These are phyloP conservation scores for Brachionichthys hirsutus DNA, from an alignment of 2,113 vertebrate species.

Conservation along the genomic window DNA sequence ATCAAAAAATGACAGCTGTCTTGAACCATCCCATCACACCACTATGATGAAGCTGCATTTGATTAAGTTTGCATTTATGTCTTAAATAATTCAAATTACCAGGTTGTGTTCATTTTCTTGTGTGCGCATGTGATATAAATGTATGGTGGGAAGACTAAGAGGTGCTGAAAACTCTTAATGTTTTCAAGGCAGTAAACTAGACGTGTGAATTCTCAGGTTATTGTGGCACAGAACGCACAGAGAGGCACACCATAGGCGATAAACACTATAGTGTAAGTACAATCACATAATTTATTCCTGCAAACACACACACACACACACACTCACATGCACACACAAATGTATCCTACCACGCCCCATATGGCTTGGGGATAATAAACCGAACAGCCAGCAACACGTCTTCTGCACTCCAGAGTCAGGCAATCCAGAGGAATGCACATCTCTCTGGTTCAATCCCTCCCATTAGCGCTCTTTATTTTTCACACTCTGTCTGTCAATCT, in stretches of 20 bases:
- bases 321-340: conserved; percentile 36
- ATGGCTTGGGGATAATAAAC: conserved; percentile 74
- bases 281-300: conserved; percentile 39
- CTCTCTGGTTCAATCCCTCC: conserved; percentile 53
- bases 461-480: conserved; percentile 33
- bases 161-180: conserved; percentile 42
- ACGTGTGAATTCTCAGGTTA: conserved; percentile 53
- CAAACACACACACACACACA: conserved; percentile 29
- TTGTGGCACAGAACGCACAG: conserved; percentile 52
- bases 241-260: conserved; percentile 46
- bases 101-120: conserved; percentile 44
- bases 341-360: conserved; percentile 61
- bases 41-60: conserved; percentile 36
- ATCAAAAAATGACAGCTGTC: conserved; percentile 7
- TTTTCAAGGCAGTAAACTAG: conserved; percentile 54
- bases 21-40: conserved; percentile 12
- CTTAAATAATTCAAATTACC: conserved; percentile 38
- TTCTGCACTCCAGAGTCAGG: conserved; percentile 62
- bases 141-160: conserved; percentile 18
- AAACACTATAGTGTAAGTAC: conserved; percentile 58
- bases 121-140: conserved; percentile 24
- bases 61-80: conserved; percentile 14
- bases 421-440: conserved; percentile 69
- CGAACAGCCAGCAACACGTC: conserved; percentile 70
- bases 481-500: conserved; percentile 41